Evolutionary conservation across 2,888 invertebrate species (phyloP).

Genomic region (Didymodactylos carnosus): DNA sequence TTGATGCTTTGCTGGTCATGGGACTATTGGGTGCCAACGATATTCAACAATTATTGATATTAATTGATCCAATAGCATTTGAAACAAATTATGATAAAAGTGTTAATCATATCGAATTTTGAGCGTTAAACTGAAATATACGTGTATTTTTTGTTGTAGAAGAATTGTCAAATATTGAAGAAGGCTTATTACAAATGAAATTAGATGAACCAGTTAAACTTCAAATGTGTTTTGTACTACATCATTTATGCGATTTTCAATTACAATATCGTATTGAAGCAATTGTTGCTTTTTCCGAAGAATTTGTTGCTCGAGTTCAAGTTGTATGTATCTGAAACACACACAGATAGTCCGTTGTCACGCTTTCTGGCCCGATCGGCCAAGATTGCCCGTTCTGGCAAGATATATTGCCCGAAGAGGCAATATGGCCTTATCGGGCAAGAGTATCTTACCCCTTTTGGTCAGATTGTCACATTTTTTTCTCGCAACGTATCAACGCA

Average conservation of each 20-base stretch:
- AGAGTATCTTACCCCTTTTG: no score
- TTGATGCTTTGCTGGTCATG: constrained; percentile 75
- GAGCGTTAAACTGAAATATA: no score
- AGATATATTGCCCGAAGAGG: no score
- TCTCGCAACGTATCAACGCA: no score
- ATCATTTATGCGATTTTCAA: constrained; percentile 84
- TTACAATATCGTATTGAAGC: constrained; percentile 81
- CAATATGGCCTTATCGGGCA: no score
- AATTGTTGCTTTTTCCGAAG: constrained; percentile 76
- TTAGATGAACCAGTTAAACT: constrained; percentile 94
- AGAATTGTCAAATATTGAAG: constrained; percentile 42
- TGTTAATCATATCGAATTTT: neutral
- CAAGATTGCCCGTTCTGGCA: no score
- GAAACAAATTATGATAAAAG: constrained; percentile 39
- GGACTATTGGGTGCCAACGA: constrained; percentile 79
- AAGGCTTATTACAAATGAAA: constrained; percentile 83
- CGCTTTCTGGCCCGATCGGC: no score
- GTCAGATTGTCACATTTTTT: no score
- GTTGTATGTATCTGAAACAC: no score
- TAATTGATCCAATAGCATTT: constrained; percentile 91
- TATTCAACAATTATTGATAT: constrained; percentile 66
- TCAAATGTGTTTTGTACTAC: constrained; percentile 84
- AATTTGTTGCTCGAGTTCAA: constrained; percentile 80
- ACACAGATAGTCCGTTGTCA: no score
- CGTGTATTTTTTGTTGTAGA: no score